A percentile compares a stretch with the other conserved stretches of the same genome.
Evolutionary conservation across 2,797 vertebrate species (phyloP).

Genomic region (Pseudotriccus pelzelni): DNA sequence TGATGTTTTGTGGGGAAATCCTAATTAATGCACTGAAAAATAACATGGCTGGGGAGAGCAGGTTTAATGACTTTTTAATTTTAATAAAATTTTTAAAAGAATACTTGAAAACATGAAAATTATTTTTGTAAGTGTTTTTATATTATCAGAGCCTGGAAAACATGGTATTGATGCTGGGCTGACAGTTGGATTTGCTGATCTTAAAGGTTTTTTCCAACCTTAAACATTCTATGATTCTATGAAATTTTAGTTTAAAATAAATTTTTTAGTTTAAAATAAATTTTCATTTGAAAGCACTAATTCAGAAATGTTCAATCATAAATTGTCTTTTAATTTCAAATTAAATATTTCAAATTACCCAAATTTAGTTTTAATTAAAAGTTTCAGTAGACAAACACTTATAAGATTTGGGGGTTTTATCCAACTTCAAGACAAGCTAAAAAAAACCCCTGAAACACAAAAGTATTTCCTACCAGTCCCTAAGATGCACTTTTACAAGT

Average conservation of each 20-base stretch:
- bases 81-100: neutral
- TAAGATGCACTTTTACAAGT: neutral
- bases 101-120: neutral
- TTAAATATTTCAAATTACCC: neutral
- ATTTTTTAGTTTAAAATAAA: neutral
- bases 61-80: neutral
- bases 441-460: fast-evolving
- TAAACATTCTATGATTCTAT: neutral
- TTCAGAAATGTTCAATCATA: neutral
- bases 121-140: neutral
- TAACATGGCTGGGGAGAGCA: neutral
- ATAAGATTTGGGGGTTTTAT: fast-evolving
- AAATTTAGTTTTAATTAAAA: neutral
- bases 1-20: neutral
- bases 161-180: fast-evolving
- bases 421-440: neutral
- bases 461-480: neutral
- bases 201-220: neutral
- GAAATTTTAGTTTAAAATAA: neutral
- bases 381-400: neutral
- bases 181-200: neutral
- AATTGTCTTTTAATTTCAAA: neutral
- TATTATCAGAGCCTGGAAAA: neutral
- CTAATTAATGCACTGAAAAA: neutral
- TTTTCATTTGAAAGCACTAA: neutral